Percentiles rank a stretch among this genome's conserved stretches.
These are phyloP conservation scores for Drosophila mojavensis DNA, from an alignment of 1,140 invertebrate genomes.

Conservation along the genomic window DNA sequence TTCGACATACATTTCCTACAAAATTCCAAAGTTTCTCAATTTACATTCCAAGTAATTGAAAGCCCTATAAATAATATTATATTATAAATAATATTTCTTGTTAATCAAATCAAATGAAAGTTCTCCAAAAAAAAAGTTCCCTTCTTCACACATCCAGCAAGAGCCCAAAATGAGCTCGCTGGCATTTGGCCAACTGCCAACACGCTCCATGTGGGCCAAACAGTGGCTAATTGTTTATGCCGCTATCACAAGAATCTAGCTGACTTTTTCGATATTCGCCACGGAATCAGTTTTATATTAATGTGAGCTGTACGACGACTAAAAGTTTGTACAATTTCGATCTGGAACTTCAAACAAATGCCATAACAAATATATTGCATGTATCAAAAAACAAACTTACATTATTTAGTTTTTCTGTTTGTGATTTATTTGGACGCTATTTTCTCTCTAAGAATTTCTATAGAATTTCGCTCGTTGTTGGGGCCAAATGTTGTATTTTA, in stretches of 20 bases:
- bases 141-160: background rate
- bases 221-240: conserved; percentile 11
- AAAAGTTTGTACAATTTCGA: conserved; percentile 13
- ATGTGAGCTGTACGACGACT: conserved; percentile 3
- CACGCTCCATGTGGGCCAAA: conserved; percentile 15
- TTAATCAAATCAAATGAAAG: too few relatives aligned
- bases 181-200: conserved; percentile 29
- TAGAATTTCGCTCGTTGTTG: conserved; percentile 20
- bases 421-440: conserved; percentile 63
- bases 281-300: too few relatives aligned
- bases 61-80: too few relatives aligned
- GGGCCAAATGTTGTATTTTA: conserved; percentile 48
- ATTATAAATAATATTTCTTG: too few relatives aligned
- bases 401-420: conserved; percentile 25
- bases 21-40: too few relatives aligned
- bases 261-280: too few relatives aligned
- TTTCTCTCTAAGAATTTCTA: conserved; percentile 44
- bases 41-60: too few relatives aligned
- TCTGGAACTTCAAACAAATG: conserved; percentile 12
- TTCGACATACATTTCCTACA: too few relatives aligned
- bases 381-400: background rate
- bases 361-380: background rate
- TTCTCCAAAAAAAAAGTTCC: too few relatives aligned
- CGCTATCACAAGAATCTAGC: too few relatives aligned
- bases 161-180: conserved; percentile 8